A percentile compares a stretch with the other conserved stretches of the same genome.
Conservation (phyloP, 2,113 vertebrate genomes). For the Talpa occidentalis region DNA sequence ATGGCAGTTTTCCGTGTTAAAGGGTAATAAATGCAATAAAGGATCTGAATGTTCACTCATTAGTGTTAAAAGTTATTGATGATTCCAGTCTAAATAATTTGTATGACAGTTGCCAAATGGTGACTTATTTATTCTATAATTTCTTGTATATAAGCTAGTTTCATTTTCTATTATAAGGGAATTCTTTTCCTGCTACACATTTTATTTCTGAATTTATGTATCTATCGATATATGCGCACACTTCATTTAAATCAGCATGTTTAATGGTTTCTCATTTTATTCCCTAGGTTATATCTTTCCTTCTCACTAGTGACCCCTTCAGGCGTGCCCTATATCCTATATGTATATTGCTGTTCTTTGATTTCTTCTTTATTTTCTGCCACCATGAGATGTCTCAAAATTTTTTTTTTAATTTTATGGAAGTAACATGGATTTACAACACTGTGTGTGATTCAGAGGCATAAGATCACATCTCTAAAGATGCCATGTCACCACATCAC, state of each 20-base stretch:
- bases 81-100: neutral
- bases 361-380: neutral
- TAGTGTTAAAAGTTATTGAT: neutral
- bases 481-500: too few species aligned
- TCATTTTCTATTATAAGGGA: neutral
- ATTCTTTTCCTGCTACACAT: neutral
- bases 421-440: too few species aligned
- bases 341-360: neutral
- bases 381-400: neutral
- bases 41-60: neutral
- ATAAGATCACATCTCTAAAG: too few species aligned
- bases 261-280: neutral
- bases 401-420: too few species aligned
- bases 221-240: neutral
- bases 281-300: neutral
- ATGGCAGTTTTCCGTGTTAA: neutral
- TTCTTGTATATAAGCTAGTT: neutral
- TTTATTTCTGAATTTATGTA: neutral
- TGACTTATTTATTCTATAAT: neutral
- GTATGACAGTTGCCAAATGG: neutral
- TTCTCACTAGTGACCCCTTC: neutral
- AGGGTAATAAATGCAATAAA: neutral
- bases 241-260: neutral
- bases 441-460: too few species aligned
- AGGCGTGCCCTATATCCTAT: neutral